phyloP scores from a whole-genome alignment of 2,888 invertebrate species.

The Gibbula magus region DNA sequence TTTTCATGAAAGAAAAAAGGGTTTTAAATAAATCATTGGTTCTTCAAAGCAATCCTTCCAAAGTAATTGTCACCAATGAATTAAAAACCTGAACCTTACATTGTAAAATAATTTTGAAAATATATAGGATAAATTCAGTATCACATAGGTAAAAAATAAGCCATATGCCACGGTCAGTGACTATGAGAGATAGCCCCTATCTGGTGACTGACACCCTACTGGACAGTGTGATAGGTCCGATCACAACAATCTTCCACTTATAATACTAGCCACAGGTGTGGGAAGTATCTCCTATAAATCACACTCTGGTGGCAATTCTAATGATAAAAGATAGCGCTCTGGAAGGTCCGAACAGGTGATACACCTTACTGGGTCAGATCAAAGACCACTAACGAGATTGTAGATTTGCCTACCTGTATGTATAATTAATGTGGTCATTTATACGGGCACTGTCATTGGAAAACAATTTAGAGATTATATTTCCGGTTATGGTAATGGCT shows the following conservation, averaged over 20 bases:
- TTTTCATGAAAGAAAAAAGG: too few relatives aligned
- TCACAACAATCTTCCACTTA: not conserved
- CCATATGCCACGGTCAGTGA: too few relatives aligned
- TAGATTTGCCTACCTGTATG: not conserved
- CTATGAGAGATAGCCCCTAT: too few relatives aligned
- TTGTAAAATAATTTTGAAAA: too few relatives aligned
- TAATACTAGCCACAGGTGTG: not conserved
- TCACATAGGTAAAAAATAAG: too few relatives aligned
- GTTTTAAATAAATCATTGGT: too few relatives aligned
- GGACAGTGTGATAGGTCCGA: not conserved
- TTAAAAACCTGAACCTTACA: too few relatives aligned
- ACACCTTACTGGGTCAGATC: not conserved
- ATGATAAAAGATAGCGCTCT: not conserved
- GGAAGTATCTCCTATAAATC: not conserved
- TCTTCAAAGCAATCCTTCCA: too few relatives aligned
- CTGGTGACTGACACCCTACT: too few relatives aligned
- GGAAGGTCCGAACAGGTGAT: not conserved
- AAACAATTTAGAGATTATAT: not conserved
- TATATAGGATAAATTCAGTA: too few relatives aligned
- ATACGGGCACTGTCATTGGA: not conserved
- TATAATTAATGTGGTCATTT: not conserved
- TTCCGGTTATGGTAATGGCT: not conserved
- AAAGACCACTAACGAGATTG: not conserved
- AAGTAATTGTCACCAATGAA: too few relatives aligned
- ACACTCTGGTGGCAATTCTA: not conserved